Evolutionary conservation across 1,140 invertebrate genomes (phyloP), one percentile per base, ranked within the genome.

Genomic region (Eciton burchellii): DNA sequence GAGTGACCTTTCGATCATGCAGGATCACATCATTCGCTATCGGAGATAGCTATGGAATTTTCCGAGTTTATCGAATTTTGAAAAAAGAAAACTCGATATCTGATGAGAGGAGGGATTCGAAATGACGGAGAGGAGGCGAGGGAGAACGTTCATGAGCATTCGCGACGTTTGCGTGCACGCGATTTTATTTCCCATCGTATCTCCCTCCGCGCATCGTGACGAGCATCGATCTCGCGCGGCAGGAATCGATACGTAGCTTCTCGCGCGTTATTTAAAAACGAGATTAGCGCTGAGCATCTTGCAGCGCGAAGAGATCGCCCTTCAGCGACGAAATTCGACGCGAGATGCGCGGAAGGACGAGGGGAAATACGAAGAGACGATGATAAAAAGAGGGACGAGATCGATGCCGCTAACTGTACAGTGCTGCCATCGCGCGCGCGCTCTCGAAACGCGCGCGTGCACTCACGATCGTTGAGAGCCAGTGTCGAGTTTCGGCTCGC

Each of bases 371-470:
- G 73, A 62, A 56, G 52, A 81, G 35, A 79, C 26, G 66, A 52
- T n/a, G 59, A 3, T 2, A 47, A 11, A 14, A 56, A 68, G 57
- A 54, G 76, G 62, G 66, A 85, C 54, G 90, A 90, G 91, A 92
- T 92, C 91, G 91, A 92, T 92, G 90, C 73, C 86, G 81, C 82
- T 85, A 83, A 65, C 83, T 82, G 89, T 88, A 88, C 86, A 84
- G 90, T 92, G 91, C 86, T 91, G 91, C 91, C 91, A 85, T 66
- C 85, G 68, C 81, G 68, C 63, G 82, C 59, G 59, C 70, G 79
- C 71, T 79, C 74, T 54, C 59, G 0, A 57, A 57, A 72, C 59
- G 62, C 84, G 85, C 63, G 66, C 82, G 62, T 86, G 85, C 63
- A 73, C 82, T 87, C 83, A 74, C 82, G 63, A 59, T 49, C 57